Conservation (phyloP, 2,113 vertebrate genomes). For the Daubentonia madagascariensis region DNA sequence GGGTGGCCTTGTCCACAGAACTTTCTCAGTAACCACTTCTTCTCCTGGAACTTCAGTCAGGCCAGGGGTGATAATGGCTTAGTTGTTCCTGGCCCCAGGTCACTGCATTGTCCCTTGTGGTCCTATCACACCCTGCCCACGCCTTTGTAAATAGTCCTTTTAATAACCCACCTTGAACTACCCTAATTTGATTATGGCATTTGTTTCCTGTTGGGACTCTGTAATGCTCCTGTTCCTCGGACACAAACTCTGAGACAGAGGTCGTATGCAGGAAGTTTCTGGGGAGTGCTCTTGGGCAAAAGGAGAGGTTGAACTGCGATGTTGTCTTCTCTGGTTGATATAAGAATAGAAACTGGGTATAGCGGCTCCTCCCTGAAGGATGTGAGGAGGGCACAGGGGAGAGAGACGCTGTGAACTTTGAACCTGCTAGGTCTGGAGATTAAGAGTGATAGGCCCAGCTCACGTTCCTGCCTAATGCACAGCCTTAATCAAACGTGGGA, state of each 20-base stretch:
- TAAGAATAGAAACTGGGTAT: background rate
- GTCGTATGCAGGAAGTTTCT: background rate
- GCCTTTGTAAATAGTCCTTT: background rate
- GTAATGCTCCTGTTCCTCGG: too few species aligned
- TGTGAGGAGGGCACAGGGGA: background rate
- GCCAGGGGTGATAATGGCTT: background rate
- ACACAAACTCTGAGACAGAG: background rate
- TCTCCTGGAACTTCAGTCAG: background rate
- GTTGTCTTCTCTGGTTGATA: background rate
- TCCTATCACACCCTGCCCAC: background rate
- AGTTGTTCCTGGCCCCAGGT: background rate
- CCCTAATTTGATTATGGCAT: background rate
- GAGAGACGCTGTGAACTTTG: background rate
- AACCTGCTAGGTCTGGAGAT: background rate
- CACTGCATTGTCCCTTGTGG: background rate
- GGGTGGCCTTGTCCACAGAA: accelerated
- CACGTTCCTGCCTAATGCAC: background rate
- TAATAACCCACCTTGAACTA: background rate
- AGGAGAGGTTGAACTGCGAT: background rate
- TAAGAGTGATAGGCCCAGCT: background rate
- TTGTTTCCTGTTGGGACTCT: background rate
- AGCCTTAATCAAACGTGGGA: background rate
- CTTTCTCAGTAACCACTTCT: background rate
- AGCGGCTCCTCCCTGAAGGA: background rate
- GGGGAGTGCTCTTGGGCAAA: background rate